A percentile compares a stretch with the other conserved stretches of the same genome.
Evolutionary conservation across 1,140 invertebrate species (phyloP).

Genomic region (Hydropsyche tenuis): DNA sequence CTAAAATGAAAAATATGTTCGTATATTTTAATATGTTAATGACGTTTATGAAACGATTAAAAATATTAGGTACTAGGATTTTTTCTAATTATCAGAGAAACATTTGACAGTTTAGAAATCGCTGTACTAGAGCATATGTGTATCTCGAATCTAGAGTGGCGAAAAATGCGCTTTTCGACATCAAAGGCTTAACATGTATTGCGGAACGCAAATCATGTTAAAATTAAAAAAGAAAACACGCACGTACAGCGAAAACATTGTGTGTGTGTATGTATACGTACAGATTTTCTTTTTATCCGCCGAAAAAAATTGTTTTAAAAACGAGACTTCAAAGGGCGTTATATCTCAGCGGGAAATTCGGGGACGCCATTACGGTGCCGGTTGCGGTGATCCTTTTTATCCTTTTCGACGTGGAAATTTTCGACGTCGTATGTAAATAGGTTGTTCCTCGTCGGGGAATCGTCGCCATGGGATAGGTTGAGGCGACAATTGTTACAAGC

Average conservation of each 20-base stretch:
- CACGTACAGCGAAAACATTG: not conserved
- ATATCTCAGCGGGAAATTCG: not conserved
- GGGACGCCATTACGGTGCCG: not conserved
- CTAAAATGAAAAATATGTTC: too few relatives aligned
- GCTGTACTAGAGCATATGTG: too few relatives aligned
- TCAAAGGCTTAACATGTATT: not conserved
- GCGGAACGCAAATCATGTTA: not conserved
- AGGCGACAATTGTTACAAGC: conserved; percentile 24
- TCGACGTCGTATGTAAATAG: conserved; percentile 8
- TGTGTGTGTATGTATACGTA: not conserved
- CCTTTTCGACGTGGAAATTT: conserved; percentile 16
- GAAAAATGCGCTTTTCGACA: conserved; percentile 11
- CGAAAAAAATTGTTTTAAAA: too few relatives aligned
- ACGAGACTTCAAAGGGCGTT: not conserved
- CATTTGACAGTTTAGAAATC: too few relatives aligned
- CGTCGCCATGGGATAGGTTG: conserved; percentile 8
- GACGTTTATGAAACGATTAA: too few relatives aligned
- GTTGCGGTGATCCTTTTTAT: conserved; percentile 15
- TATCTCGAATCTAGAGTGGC: too few relatives aligned
- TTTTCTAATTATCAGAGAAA: too few relatives aligned
- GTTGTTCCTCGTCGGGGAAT: not conserved
- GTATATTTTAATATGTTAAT: too few relatives aligned
- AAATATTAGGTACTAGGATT: too few relatives aligned
- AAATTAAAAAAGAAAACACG: not conserved
- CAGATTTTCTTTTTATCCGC: too few relatives aligned